Base-by-base conservation (phyloP, 2,113 vertebrate genomes). In the Perca schrenkii region DNA sequence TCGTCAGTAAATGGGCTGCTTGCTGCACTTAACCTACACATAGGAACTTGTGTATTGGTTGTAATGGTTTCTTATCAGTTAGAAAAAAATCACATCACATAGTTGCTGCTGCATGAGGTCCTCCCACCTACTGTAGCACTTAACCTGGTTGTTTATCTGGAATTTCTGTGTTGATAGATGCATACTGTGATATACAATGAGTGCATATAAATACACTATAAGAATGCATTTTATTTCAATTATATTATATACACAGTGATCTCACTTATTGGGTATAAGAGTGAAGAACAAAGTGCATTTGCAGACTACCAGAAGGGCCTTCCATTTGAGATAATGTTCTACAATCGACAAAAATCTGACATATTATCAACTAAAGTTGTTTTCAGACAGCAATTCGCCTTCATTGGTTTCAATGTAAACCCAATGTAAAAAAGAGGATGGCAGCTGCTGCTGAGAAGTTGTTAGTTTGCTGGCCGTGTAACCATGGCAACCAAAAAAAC, bases 11-110 rank as follows among this genome's bases (percentile, higher is more conserved):
- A 91, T 56, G 62, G 66, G 53, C 70, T 79, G 84, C 82, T 86
- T 68, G 69, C 65, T 86, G 77, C 83, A 71, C 73, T 91, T 81
- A 78, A 22, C 34, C 49, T 67, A 69, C 60, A 82, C 52, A 67
- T 22, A 80, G 47, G 43, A 83, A 76, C 87, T 54, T 62, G 58
- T 86, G 77, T 82, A 6, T 31, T 19, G 61, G 47, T 67, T 69
- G 62, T 90, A 76, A 87, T 83, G 78, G 70, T 79, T 84, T 78
- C 75, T 92, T 90, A 89, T 87, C 84, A 79, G 72, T 56, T 21
- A 49, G 34, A 40, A 80, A 58, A 82, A 69, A 74, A 47, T 0
- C 16, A 56, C 70, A 76, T 69, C n/a, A 52, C 28, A 54, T 34
- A 71, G 60, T 43, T 80, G 25, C 52, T 80, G n/a, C 47, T 84